Conservation (phyloP, 1,140 invertebrate species). For the Holotrichia oblita region DNA sequence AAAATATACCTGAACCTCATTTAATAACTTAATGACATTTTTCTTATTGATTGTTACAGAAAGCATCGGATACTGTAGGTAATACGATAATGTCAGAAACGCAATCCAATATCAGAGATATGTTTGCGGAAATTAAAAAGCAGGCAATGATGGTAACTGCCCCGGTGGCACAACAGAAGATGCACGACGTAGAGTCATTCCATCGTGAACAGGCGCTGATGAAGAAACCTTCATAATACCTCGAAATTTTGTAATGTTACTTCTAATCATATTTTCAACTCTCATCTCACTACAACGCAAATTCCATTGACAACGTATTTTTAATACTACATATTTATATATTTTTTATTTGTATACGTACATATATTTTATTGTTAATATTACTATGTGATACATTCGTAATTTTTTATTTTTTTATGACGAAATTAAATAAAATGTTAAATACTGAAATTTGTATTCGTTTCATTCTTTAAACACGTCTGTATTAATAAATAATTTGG, state of each 20-base stretch:
- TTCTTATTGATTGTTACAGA: background rate
- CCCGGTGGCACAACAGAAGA: background rate
- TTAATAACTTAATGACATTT: background rate
- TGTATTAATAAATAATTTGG: background rate
- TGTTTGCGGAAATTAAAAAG: conserved; percentile 43
- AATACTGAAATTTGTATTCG: background rate
- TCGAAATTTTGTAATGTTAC: background rate
- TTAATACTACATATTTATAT: background rate
- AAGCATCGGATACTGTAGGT: background rate
- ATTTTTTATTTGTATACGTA: background rate
- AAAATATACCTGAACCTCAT: too few relatives aligned
- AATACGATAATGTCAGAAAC: background rate
- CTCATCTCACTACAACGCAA: background rate
- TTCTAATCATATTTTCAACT: background rate
- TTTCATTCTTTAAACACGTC: background rate
- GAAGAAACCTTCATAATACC: background rate
- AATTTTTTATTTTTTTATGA: background rate
- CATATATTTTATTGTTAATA: conserved; percentile 13
- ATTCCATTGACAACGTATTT: background rate
- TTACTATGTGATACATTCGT: background rate
- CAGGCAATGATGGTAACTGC: conserved; percentile 39
- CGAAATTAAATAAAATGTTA: background rate
- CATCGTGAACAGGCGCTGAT: background rate
- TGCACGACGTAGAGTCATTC: conserved; percentile 19
- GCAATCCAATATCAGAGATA: conserved; percentile 38